Conservation (phyloP, 2,113 vertebrate genomes). For the mouse (Mus musculus) region DNA sequence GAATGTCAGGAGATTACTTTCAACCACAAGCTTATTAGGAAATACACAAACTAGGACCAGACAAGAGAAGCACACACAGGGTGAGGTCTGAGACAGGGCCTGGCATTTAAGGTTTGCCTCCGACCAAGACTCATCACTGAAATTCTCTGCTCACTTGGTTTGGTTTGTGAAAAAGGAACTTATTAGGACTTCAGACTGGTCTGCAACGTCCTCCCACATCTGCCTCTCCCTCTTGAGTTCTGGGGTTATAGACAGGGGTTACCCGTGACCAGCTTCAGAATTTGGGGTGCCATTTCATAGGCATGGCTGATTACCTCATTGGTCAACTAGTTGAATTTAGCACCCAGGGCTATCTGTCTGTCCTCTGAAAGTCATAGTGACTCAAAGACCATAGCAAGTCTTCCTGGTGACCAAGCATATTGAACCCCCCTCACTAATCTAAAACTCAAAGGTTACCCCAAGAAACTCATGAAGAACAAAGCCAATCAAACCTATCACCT, state of each 20-base stretch:
- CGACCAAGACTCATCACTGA: background rate
- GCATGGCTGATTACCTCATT: background rate
- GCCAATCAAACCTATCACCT: too few species aligned
- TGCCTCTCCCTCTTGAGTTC: background rate
- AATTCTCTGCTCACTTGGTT: background rate
- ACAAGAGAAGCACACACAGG: background rate
- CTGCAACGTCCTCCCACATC: background rate
- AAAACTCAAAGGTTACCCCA: background rate
- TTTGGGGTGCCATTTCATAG: rapidly evolving
- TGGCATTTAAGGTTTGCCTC: background rate
- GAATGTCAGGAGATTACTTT: background rate
- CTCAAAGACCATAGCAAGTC: background rate
- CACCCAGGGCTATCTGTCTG: rapidly evolving
- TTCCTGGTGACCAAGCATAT: background rate
- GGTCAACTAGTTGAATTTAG: background rate
- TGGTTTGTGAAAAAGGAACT: background rate
- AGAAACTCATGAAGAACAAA: background rate
- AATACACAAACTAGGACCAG: background rate
- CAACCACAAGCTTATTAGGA: background rate
- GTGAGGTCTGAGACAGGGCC: background rate
- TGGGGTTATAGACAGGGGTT: background rate
- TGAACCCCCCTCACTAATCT: background rate
- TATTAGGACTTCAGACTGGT: background rate
- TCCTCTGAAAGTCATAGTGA: background rate
- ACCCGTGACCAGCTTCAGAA: background rate